Base-by-base conservation (phyloP, 2,888 invertebrate genomes). In the Physocephala rufipes region DNA sequence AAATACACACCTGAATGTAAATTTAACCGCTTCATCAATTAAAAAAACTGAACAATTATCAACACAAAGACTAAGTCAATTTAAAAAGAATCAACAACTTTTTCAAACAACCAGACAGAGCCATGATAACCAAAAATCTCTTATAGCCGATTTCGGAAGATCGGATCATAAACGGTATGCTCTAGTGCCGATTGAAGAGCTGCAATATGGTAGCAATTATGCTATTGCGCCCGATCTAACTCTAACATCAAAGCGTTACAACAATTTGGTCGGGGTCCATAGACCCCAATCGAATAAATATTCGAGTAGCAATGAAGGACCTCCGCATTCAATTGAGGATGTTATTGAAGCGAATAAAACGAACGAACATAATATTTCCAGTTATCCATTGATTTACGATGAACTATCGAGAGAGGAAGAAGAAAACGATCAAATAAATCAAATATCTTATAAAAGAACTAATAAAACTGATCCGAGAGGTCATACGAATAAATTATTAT, bases 391-490 rank as follows among this genome's bases (percentile, higher is more conserved):
- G 5, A 36, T 36, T 4, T 36, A 9, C 9, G 36, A 36, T 36
- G 36, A 36, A 36, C 9, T 36, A 9, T 36, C 36, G 9, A 36
- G 9, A 9, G 36, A 36, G 9, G 36, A 36, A 4, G 86, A 86
- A 70, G 86, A 86, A 69, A 84, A 85, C 21, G 86, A 84, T 73
- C 86, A 86, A 72, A 80, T 85, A 0, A 85, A 86, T 53, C 78
- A 86, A 1, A 78, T 86, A 72, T 89, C 90, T 0, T 90, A 90
- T 67, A 82, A 89, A 86, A 85, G 86, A 47, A 86, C 80, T 87
- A 86, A 83, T 86, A 81, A 90, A 87, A 80, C 90, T 36, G 4
- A 7, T 9, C 9, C 36, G 4, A 9, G 36, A 4, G 9, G 36
- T 7, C 9, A 7, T 9, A 36, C 5, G 5, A 36, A 36, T 36